These are phyloP conservation scores for Phymatocera aterrima DNA, from an alignment of 2,888 invertebrate species.

Conservation along the genomic window DNA sequence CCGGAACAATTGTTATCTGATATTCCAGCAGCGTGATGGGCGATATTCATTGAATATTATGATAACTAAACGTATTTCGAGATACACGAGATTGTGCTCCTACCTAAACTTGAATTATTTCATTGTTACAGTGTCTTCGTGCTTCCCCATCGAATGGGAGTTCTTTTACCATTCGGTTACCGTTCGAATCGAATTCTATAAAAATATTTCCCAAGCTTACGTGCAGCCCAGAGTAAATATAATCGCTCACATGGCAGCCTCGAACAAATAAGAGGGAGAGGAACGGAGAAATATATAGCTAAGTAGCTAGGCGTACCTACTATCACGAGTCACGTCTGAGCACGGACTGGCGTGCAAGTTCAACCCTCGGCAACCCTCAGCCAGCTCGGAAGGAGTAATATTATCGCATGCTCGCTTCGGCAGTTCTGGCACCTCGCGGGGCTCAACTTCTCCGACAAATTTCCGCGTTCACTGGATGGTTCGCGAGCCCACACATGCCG, in stretches of 20 bases:
- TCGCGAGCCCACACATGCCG: neutral
- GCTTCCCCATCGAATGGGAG: neutral
- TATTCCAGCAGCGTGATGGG: neutral
- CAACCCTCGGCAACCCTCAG: slow-evolving; percentile 55
- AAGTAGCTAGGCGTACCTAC: too few relatives aligned
- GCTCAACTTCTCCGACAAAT: slow-evolving; percentile 26
- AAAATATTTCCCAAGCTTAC: neutral
- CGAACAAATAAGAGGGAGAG: neutral
- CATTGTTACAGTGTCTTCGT: neutral
- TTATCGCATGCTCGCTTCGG: slow-evolving; percentile 60
- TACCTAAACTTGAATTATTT: neutral
- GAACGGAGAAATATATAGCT: slow-evolving; percentile 3
- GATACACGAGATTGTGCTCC: neutral
- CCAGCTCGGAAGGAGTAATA: slow-evolving; percentile 46
- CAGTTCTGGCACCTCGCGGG: slow-evolving; percentile 41
- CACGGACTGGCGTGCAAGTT: slow-evolving; percentile 68
- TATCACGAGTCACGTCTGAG: slow-evolving; percentile 69
- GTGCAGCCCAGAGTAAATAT: slow-evolving; percentile 23
- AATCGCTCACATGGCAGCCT: slow-evolving; percentile 18
- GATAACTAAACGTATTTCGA: neutral
- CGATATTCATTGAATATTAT: neutral
- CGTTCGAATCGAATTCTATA: slow-evolving; percentile 13
- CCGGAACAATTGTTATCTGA: neutral
- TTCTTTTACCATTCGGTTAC: neutral
- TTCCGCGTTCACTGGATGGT: slow-evolving; percentile 2